A percentile compares a stretch with the other conserved stretches of the same genome.
These are phyloP conservation scores for Coremacera marginata DNA, from an alignment of 2,888 invertebrate species.

Conservation along the genomic window DNA sequence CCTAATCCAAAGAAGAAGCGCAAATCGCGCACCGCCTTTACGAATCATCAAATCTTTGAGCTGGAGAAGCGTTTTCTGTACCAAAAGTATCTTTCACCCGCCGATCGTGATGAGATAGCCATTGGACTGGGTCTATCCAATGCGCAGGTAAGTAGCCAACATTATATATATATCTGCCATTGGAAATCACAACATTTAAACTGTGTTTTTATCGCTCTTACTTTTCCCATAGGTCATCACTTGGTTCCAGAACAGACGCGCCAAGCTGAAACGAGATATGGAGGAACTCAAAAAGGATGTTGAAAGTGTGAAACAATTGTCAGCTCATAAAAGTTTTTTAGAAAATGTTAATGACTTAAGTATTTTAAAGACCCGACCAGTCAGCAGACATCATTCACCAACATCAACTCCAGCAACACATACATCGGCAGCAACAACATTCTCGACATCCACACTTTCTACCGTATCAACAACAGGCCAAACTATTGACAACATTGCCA, in stretches of 20 bases:
- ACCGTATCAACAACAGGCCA: constrained; percentile 24
- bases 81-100: constrained; percentile 97
- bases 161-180: too few species aligned
- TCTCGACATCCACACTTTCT: constrained; percentile 39
- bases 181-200: background rate
- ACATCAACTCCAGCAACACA: constrained; percentile 30
- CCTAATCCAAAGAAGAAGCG: constrained; percentile 96
- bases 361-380: constrained; percentile 89
- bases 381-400: constrained; percentile 68
- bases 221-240: constrained; percentile 81
- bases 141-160: constrained; percentile 77
- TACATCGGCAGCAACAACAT: constrained; percentile 44
- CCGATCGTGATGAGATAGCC: constrained; percentile 97
- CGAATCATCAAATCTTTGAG: constrained; percentile 98
- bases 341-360: constrained; percentile 93
- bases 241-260: constrained; percentile 95
- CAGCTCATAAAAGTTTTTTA: constrained; percentile 89
- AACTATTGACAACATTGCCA: constrained; percentile 39
- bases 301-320: constrained; percentile 89
- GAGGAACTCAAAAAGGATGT: constrained; percentile 98
- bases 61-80: constrained; percentile 97
- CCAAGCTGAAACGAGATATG: constrained; percentile 96
- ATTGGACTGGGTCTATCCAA: constrained; percentile 93
- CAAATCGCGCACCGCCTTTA: constrained; percentile 97
- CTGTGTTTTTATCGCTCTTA: constrained; percentile 5